These are phyloP conservation scores for Plebejus anna DNA, from an alignment of 2,888 invertebrate species.

Conservation along the genomic window DNA sequence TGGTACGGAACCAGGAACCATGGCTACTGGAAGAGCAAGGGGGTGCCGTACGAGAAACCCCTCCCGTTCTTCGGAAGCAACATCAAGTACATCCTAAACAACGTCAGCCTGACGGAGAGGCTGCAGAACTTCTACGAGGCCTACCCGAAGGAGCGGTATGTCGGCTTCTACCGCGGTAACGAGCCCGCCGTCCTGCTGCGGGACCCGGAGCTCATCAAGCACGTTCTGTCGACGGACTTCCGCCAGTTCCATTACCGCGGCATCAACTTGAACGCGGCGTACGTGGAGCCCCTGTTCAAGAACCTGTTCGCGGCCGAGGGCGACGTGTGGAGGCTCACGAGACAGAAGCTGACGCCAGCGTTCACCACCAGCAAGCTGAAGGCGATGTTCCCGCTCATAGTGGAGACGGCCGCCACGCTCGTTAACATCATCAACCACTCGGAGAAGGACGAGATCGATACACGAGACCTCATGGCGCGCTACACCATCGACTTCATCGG, in stretches of 20 bases:
- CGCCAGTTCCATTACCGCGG: slow-evolving; percentile 44
- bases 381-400: slow-evolving; percentile 49
- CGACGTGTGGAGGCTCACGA: slow-evolving; percentile 48
- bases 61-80: slow-evolving; percentile 44
- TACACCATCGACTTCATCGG: slow-evolving; percentile 51
- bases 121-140: slow-evolving; percentile 39
- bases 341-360: slow-evolving; percentile 48
- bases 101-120: slow-evolving; percentile 39
- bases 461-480: slow-evolving; percentile 47
- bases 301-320: slow-evolving; percentile 49
- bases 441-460: slow-evolving; percentile 42
- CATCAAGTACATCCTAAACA: slow-evolving; percentile 35
- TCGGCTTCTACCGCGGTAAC: slow-evolving; percentile 45
- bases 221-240: slow-evolving; percentile 45
- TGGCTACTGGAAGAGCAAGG: slow-evolving; percentile 36
- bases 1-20: slow-evolving; percentile 40
- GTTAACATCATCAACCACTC: slow-evolving; percentile 41
- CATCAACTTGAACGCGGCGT: slow-evolving; percentile 38
- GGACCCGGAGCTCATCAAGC: slow-evolving; percentile 47
- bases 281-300: slow-evolving; percentile 43
- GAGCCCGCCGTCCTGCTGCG: slow-evolving; percentile 42
- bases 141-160: slow-evolving; percentile 45
- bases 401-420: slow-evolving; percentile 44
- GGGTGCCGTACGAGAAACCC: slow-evolving; percentile 41
- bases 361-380: slow-evolving; percentile 48